Conservation (phyloP, 2,888 invertebrate species). For the Mimumesa dahlbomi region DNA sequence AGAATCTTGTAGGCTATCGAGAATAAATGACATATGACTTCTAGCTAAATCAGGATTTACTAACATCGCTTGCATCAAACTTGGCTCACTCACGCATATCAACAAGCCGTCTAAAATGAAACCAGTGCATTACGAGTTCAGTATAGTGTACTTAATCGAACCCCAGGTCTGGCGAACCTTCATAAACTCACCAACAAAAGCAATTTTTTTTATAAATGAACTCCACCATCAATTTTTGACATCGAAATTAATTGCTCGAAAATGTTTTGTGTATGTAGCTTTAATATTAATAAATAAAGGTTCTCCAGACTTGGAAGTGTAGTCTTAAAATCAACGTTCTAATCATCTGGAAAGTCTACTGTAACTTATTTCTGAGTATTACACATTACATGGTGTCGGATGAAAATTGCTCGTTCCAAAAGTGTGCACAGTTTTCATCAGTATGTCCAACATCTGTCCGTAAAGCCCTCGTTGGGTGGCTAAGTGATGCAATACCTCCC, state of each 20-base stretch:
- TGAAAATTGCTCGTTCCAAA: constrained; percentile 60
- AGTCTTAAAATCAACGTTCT: too few relatives aligned
- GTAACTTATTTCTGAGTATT: not conserved
- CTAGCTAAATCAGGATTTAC: constrained; percentile 80
- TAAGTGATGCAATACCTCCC: constrained; percentile 83
- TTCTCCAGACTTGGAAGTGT: too few relatives aligned
- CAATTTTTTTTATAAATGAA: too few relatives aligned
- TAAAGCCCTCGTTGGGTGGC: constrained; percentile 82
- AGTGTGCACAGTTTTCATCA: constrained; percentile 80
- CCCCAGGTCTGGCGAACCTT: too few relatives aligned
- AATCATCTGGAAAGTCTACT: too few relatives aligned
- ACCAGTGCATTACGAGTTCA: constrained; percentile 37
- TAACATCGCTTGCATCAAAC: constrained; percentile 80
- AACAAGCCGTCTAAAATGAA: constrained; percentile 80
- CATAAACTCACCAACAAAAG: too few relatives aligned
- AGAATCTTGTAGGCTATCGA: constrained; percentile 81
- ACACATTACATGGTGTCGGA: constrained; percentile 63
- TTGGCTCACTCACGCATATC: constrained; percentile 80
- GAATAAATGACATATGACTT: constrained; percentile 81
- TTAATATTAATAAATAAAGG: too few relatives aligned
- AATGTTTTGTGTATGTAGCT: not conserved
- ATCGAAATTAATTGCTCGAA: too few relatives aligned
- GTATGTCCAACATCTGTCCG: constrained; percentile 82
- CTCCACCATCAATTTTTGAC: too few relatives aligned
- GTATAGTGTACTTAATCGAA: not conserved